Conservation (phyloP, 2,888 invertebrate species). For the Metacarcinus magister region DNA sequence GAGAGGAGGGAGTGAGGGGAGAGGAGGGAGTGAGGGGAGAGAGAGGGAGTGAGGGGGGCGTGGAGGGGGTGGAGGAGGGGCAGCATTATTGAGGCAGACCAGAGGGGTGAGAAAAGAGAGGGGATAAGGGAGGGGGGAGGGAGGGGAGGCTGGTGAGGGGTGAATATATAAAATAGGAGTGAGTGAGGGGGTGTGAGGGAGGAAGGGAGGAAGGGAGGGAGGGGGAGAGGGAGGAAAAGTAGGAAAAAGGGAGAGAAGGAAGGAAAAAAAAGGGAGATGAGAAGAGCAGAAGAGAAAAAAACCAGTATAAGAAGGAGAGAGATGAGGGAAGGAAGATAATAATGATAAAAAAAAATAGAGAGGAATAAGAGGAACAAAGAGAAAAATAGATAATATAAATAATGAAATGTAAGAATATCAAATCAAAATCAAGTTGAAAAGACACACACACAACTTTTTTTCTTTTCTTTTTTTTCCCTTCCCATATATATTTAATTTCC, state of each 20-base stretch:
- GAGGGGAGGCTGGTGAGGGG: not conserved
- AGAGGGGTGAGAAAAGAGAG: conserved; percentile 9
- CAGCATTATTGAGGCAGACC: not conserved
- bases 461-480: too few species aligned
- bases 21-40: not conserved
- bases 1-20: not conserved
- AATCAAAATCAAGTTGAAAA: not conserved
- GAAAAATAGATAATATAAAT: not conserved
- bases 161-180: not conserved
- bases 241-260: not conserved
- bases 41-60: not conserved
- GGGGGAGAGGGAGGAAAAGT: not conserved
- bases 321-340: too few species aligned
- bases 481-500: too few species aligned
- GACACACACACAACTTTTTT: too few species aligned
- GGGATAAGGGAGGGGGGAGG: not conserved
- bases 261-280: too few species aligned
- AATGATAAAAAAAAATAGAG: not conserved
- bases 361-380: not conserved
- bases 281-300: not conserved
- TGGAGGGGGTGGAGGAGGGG: not conserved
- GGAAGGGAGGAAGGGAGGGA: not conserved
- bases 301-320: not conserved
- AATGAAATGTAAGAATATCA: not conserved
- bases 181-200: not conserved